Evolutionary conservation across 2,888 invertebrate species (phyloP).

Genomic region (Meta bourneti): DNA sequence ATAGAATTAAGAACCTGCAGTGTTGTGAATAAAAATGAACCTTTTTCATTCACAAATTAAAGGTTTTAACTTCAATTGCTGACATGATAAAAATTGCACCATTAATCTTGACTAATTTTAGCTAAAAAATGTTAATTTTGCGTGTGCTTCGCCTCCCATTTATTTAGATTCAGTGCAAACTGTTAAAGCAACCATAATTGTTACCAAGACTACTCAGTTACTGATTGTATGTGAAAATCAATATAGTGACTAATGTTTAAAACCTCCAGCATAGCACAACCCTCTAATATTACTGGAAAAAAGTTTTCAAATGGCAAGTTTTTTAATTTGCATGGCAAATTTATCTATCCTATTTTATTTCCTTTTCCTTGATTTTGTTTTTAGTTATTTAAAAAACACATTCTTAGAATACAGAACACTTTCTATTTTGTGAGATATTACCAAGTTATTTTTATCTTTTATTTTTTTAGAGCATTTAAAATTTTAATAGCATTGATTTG

Average conservation of each 20-base stretch:
- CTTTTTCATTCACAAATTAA: too few relatives aligned
- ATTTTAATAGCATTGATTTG: not conserved
- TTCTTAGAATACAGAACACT: not conserved
- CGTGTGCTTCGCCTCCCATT: too few relatives aligned
- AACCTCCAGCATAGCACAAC: not conserved
- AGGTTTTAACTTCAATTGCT: too few relatives aligned
- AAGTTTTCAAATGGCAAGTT: not conserved
- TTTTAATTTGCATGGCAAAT: not conserved
- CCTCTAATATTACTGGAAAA: not conserved
- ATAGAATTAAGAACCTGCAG: too few relatives aligned
- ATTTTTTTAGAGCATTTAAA: not conserved
- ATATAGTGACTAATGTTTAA: not conserved
- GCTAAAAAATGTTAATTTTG: too few relatives aligned
- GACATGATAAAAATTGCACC: too few relatives aligned
- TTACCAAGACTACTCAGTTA: not conserved
- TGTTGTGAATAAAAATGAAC: too few relatives aligned
- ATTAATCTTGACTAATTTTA: too few relatives aligned
- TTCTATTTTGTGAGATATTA: not conserved
- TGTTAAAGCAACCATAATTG: not conserved
- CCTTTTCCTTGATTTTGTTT: not conserved
- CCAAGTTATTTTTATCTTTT: not conserved
- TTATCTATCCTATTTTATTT: not conserved
- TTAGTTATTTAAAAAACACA: not conserved
- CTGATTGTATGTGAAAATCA: not conserved
- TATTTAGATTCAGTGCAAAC: too few relatives aligned